Evolutionary conservation across 2,113 vertebrate genomes (phyloP).

Genomic region (Trichechus manatus): DNA sequence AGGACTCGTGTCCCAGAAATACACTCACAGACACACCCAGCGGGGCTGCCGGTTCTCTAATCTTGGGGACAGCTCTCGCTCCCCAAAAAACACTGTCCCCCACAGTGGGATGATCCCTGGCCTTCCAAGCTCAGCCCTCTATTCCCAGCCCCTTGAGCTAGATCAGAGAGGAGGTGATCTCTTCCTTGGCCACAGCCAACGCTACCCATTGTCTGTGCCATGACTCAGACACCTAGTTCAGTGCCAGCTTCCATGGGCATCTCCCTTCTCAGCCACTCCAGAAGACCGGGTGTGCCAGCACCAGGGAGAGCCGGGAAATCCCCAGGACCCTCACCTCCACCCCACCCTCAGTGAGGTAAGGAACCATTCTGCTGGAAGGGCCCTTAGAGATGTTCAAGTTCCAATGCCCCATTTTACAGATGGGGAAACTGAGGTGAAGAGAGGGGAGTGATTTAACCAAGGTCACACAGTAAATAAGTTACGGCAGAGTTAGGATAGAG

Average conservation of each 20-base stretch:
- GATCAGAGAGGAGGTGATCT: not conserved
- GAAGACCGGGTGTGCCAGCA: not conserved
- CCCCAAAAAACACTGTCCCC: not conserved
- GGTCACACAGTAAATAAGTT: not conserved
- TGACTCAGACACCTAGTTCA: not conserved
- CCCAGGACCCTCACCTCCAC: not conserved
- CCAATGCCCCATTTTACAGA: not conserved
- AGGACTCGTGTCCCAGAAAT: not conserved
- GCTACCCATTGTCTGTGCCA: not conserved
- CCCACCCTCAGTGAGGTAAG: not conserved
- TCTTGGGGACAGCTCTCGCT: not conserved
- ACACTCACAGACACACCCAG: not conserved
- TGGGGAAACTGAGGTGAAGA: not conserved
- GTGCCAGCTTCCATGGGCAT: not conserved
- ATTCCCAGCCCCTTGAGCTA: not conserved
- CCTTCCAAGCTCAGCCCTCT: not conserved
- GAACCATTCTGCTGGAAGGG: not conserved
- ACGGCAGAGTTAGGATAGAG: not conserved
- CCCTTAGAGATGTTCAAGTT: not conserved
- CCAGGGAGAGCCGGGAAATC: not conserved
- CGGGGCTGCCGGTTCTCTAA: conserved; percentile 24
- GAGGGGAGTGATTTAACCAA: not conserved
- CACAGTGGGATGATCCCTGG: not conserved
- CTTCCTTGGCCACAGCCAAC: not conserved
- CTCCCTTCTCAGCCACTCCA: not conserved